Base-by-base conservation (phyloP, 1,140 invertebrate species). In the Cotesia glomerata region DNA sequence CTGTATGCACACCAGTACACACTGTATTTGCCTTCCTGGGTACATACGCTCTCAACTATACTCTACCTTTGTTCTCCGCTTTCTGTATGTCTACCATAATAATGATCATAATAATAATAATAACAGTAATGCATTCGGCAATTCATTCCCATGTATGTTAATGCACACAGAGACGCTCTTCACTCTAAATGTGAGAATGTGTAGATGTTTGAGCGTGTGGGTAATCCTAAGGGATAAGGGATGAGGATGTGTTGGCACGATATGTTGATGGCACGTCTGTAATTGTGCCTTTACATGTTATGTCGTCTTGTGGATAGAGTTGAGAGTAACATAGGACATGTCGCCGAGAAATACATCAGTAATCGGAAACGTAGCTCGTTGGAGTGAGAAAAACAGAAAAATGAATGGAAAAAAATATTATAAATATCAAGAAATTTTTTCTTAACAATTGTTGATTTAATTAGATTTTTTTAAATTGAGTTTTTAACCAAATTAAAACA, bases 281-380 rank as follows among this genome's bases (percentile, higher is more conserved):
- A 67, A 67, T 67, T 67, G 65, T 67, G 65, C 65, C 65, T 67
- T 67, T 67, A 49, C 65, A 67, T 67, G 65, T 67, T 49, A 26
- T 26, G 65, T 49, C 65, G 65, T 32, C 26, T 26, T 26, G 26
- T 26, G 26, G 26, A 26, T 26, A 26, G 26, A 26, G 26, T 26
- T 26, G 26, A 3, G 26, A 26, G 26, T 26, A 26, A 26, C 26
- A 26, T 26, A 26, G 49, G 65, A 51, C 45, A 26, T 52, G 52
- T 35, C 65, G 16, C 14, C n/a, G 62, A 35, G 39, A 45, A 9
- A 45, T 45, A 45, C 11, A 7, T 11, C 39, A 14, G 63, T 67
- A 67, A 67, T 67, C 51, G 65, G 49, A 67, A 67, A 67, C 49
- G 52, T 67, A 54, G 51, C 49, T 67, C 49, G 65, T 52, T 67